Evolutionary conservation across 2,888 invertebrate species (phyloP), one percentile per base, ranked within the genome.

Genomic region (Oegoconia quadripuncta): DNA sequence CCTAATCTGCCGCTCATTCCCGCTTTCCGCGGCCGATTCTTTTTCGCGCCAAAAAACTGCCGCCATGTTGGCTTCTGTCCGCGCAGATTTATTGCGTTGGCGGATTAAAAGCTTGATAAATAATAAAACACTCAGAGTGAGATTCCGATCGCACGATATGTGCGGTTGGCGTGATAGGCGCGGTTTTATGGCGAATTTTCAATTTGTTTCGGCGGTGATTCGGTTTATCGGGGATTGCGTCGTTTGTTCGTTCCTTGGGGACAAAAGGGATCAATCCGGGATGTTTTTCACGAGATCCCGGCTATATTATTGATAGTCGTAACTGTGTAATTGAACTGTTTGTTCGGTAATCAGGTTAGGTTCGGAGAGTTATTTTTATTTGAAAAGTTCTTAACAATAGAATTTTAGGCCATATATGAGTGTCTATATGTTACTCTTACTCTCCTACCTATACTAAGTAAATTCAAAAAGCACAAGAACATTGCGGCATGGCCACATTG

Each of bases 1-100:
- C 70, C 81, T 86, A 84, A 86, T 86, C 84, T 81, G 70, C 64
- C 74, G 70, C 79, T 84, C 84, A 81, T 83, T 83, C 80, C 81
- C 75, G 76, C 78, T 81, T 83, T 86, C 83, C 83, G 76, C 86
- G 77, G 72, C 55, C 72, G 71, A 82, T 81, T 81, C 78, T 83
- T 84, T 70, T 83, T 75, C 74, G 74, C 79, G 78, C 74, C 70
- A 77, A 83, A 75, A 66, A 70, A 75, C 59, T 59, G 69, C 66
- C 70, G 73, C 78, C 72, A 74, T 75, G 73, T 78, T 74, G 66
- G 61, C 60, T 65, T 54, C 69, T 70, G 74, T 74, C 72, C 63
- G 59, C 68, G 64, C 64, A 75, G 79, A 86, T 86, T 86, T 86
- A 84, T 83, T 55, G 73, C 71, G 60, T 54, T 50, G 54, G 56